Percentiles rank a stretch among this genome's conserved stretches.
Evolutionary conservation across 2,888 invertebrate genomes (phyloP).

Genomic region (Suillia variegata): DNA sequence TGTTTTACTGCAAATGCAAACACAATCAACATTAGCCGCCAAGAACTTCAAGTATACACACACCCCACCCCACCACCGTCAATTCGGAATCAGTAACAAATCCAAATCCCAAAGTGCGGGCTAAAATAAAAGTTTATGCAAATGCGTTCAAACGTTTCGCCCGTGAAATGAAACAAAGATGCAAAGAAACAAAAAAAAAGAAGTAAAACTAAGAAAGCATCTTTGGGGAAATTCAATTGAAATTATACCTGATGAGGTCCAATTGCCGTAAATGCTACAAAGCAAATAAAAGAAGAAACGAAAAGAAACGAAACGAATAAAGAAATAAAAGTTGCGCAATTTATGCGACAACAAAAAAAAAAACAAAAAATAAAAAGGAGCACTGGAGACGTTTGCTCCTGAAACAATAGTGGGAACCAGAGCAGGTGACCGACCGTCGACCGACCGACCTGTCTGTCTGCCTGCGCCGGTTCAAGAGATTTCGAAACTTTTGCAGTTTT

Average conservation of each 20-base stretch:
- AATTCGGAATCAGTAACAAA: neutral
- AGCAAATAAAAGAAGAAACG: constrained; percentile 13
- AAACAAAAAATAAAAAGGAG: too few species aligned
- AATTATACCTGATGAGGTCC: constrained; percentile 48
- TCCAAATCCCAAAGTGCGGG: constrained; percentile 1
- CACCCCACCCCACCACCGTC: too few species aligned
- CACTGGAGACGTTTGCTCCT: too few species aligned
- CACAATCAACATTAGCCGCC: neutral
- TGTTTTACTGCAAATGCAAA: neutral
- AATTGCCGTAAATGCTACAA: constrained; percentile 51
- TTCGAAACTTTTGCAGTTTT: neutral
- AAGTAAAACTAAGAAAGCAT: constrained; percentile 53
- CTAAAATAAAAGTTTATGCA: constrained; percentile 50
- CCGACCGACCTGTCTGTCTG: neutral
- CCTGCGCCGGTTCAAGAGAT: too few species aligned
- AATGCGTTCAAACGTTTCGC: constrained; percentile 49
- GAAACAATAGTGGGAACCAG: neutral
- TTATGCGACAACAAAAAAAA: constrained; percentile 1
- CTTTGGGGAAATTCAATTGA: constrained; percentile 36
- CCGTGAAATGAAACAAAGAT: constrained; percentile 53
- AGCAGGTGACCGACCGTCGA: neutral
- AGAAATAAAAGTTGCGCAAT: neutral
- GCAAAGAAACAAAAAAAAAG: constrained; percentile 27
- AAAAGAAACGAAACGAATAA: neutral
- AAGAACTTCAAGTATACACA: neutral